Conservation (phyloP, 2,888 invertebrate genomes). For the Phyllotreta striolata region DNA sequence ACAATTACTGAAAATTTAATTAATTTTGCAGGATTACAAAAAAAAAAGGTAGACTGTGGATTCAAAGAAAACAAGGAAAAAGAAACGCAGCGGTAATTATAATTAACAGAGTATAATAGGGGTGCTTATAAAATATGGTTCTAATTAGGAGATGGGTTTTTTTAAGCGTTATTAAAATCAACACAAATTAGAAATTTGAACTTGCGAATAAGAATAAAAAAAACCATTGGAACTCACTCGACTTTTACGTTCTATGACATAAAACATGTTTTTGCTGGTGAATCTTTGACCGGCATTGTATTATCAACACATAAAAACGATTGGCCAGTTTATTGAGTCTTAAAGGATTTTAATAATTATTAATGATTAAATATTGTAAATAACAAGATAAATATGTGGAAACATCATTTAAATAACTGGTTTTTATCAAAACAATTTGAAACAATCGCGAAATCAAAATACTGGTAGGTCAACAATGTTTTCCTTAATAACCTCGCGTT, state of each 20-base stretch:
- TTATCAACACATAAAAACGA: constrained; percentile 7
- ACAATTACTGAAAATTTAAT: constrained; percentile 7
- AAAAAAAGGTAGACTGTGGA: no score
- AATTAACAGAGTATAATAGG: no score
- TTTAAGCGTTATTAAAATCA: no score
- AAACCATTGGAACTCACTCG: no score
- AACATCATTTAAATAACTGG: constrained; percentile 14
- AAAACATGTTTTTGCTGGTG: background rate
- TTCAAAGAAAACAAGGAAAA: no score
- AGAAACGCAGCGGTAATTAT: no score
- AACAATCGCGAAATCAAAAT: constrained; percentile 13
- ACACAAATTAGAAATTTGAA: no score
- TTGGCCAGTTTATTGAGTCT: constrained; percentile 4
- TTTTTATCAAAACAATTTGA: constrained; percentile 11
- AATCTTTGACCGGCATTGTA: constrained; percentile 2
- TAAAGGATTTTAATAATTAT: constrained; percentile 7
- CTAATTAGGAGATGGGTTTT: no score
- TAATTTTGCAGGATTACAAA: background rate
- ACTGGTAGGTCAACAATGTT: constrained; percentile 11
- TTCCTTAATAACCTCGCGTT: constrained; percentile 5
- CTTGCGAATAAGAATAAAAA: no score
- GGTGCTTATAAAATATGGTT: no score
- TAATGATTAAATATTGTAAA: constrained; percentile 14
- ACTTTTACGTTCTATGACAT: no score
- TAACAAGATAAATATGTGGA: constrained; percentile 13